phyloP scores from a whole-genome alignment of 2,888 invertebrate species.

The Phrixothrix hirtus region DNA sequence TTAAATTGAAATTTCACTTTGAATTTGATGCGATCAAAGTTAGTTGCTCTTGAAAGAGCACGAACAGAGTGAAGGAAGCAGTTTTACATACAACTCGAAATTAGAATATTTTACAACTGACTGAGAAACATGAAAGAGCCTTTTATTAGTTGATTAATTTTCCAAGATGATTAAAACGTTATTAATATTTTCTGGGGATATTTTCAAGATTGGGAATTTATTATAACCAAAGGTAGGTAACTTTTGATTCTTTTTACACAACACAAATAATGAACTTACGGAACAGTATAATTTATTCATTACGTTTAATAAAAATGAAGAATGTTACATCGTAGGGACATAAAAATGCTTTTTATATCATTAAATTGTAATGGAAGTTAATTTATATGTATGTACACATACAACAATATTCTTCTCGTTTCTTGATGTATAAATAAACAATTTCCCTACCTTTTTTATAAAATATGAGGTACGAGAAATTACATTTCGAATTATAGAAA shows the following conservation, averaged over 20 bases:
- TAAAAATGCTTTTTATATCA: neutral
- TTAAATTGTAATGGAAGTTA: neutral
- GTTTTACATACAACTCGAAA: conserved; percentile 41
- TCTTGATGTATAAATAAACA: too few relatives aligned
- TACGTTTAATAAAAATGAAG: neutral
- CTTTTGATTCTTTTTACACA: neutral
- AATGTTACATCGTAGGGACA: neutral
- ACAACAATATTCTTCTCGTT: too few relatives aligned
- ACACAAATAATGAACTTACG: neutral
- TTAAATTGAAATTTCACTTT: conserved; percentile 54
- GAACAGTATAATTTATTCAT: too few relatives aligned
- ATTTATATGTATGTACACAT: neutral
- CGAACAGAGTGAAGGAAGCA: conserved; percentile 39
- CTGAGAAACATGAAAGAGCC: conserved; percentile 31
- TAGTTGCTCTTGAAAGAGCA: conserved; percentile 40
- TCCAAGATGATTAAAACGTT: conserved; percentile 30
- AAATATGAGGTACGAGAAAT: too few relatives aligned
- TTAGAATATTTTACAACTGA: conserved; percentile 41
- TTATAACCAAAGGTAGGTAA: neutral
- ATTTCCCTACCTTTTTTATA: too few relatives aligned
- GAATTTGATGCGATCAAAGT: conserved; percentile 51
- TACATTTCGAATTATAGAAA: too few relatives aligned
- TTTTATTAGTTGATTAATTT: conserved; percentile 29
- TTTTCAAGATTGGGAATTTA: conserved; percentile 15
- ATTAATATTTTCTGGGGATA: conserved; percentile 23